phyloP scores from a whole-genome alignment of 2,113 vertebrate genomes.

The Chaetodon auriga region DNA sequence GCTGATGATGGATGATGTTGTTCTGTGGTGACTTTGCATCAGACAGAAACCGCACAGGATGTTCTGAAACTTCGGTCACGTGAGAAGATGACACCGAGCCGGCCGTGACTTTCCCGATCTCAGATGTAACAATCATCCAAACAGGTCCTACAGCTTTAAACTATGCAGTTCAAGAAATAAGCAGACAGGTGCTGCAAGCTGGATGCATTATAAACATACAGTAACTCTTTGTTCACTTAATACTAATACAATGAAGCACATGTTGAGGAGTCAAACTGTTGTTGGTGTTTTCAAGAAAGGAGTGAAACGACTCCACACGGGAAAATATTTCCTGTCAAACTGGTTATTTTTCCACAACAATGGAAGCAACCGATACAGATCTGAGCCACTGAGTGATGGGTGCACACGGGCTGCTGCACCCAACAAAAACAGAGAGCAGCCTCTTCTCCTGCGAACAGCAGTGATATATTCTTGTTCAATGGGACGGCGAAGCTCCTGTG shows the following conservation, averaged over 20 bases:
- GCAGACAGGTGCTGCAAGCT: conserved; percentile 22
- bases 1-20: neutral
- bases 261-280: neutral
- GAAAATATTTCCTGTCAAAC: conserved; percentile 37
- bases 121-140: conserved; percentile 14
- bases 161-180: neutral
- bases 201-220: neutral
- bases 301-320: neutral
- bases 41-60: conserved; percentile 18
- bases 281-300: neutral
- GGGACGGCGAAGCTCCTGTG: neutral
- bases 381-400: neutral
- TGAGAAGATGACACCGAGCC: neutral
- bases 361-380: conserved; percentile 33
- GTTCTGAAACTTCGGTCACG: neutral
- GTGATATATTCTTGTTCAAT: neutral
- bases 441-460: neutral
- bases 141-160: conserved; percentile 57
- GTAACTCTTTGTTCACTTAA: neutral
- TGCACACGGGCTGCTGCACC: neutral
- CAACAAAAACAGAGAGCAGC: conserved; percentile 25
- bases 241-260: neutral
- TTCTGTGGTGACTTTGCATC: neutral
- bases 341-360: conserved; percentile 46
- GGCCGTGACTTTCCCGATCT: neutral